Evolutionary conservation across 1,140 invertebrate species (phyloP), one percentile per base, ranked within the genome.

Genomic region (Brachionus asplanchnoidis): DNA sequence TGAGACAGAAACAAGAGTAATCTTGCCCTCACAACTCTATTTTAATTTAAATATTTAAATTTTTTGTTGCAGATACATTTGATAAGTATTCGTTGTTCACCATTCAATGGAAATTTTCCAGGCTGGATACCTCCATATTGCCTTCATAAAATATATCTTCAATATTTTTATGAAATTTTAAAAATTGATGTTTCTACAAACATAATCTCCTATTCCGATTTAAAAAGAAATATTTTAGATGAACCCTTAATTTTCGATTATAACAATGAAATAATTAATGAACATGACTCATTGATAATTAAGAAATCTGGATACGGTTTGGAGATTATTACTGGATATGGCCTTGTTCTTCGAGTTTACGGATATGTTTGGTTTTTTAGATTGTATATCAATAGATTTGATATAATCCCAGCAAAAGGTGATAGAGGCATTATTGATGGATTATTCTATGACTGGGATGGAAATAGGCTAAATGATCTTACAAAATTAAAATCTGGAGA

Each of bases 1-100:
- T 5, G 73, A 77, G 28, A 50, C 73, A 50, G 14, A 50, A 46
- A 77, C 73, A 53, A 77, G 73, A 28, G 73, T 77, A 36, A 36
- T 36, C 0, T 0, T 36, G 5, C 2, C 6, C 32, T 28, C 26
- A 28, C 26, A 50, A 46, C 12, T 40, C 14, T 36, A 6, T n/a
- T 32, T 36, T 32, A 14, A 40, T n/a, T 32, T 40, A 0, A 40
- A 73, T 2, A 36, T 12, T 40, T n/a, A 42, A 36, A 36, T 42
- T 1, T 42, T 73, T 73, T 42, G 17, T 42, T 3, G n/a, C 8
- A 73, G 70, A 26, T 77, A 23, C 73, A 77, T 26, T 77, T 77
- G 23, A 77, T 8, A 12, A 77, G 28, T n/a, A 50, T 26, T 12
- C 17, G 20, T 12, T 77, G 73, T 26, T 77, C 3, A 0, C 40